These are phyloP conservation scores for Acomys russatus DNA, from an alignment of 2,797 vertebrate genomes.

Conservation along the genomic window DNA sequence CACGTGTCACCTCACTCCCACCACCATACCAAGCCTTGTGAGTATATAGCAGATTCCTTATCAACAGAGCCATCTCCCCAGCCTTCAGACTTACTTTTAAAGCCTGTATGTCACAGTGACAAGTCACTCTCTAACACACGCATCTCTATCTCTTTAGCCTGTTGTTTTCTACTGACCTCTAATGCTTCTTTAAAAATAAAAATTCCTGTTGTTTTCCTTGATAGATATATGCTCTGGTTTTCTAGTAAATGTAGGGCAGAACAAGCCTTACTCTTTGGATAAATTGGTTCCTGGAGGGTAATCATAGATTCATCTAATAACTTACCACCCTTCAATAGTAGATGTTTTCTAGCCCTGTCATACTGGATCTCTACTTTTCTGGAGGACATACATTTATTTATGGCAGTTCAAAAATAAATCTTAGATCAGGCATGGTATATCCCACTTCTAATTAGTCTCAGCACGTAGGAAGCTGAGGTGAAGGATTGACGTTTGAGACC, in stretches of 20 bases:
- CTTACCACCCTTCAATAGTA: conserved; percentile 5
- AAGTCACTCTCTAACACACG: not conserved
- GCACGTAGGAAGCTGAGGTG: not conserved
- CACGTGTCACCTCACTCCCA: not conserved
- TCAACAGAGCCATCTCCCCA: not conserved
- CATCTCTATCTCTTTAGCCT: not conserved
- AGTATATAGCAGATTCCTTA: not conserved
- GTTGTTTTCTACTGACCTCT: not conserved
- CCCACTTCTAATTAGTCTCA: not conserved
- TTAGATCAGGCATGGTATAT: not conserved
- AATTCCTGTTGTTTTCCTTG: not conserved
- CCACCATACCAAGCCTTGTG: not conserved
- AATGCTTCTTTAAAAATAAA: not conserved
- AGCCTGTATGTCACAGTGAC: not conserved
- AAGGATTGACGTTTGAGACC: not conserved
- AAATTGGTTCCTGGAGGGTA: conserved; percentile 23
- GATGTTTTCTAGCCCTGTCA: conserved; percentile 18
- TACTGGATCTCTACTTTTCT: conserved; percentile 51
- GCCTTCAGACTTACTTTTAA: conserved; percentile 26
- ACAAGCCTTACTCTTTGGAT: conserved; percentile 52
- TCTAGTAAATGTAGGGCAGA: not conserved
- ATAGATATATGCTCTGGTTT: conserved; percentile 4
- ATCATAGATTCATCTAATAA: conserved; percentile 15
- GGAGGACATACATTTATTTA: conserved; percentile 7
- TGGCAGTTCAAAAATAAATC: conserved; percentile 8